phyloP scores from a whole-genome alignment of 2,113 vertebrate genomes.

The Phycodurus eques region DNA sequence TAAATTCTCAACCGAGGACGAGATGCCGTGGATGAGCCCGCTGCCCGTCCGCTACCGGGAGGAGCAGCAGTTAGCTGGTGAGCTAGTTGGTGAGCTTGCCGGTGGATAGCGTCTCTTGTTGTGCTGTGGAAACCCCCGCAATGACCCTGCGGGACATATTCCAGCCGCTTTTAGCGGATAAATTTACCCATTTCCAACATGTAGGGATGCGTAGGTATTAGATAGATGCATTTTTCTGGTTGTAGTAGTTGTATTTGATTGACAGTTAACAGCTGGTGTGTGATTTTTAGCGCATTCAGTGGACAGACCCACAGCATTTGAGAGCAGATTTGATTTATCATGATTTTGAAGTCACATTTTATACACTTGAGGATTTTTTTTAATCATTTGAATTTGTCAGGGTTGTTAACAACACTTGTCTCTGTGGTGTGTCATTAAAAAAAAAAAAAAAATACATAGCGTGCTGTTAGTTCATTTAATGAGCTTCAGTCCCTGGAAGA shows the following conservation, averaged over 20 bases:
- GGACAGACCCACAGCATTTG: too few relatives aligned
- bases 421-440: neutral
- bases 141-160: too few relatives aligned
- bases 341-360: too few relatives aligned
- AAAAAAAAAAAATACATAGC: neutral
- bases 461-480: neutral
- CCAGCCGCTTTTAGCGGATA: neutral
- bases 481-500: neutral
- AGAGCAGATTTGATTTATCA: too few relatives aligned
- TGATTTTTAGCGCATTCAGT: too few relatives aligned
- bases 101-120: neutral
- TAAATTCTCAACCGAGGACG: neutral
- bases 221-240: too few relatives aligned
- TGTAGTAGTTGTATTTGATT: neutral
- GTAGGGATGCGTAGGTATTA: too few relatives aligned
- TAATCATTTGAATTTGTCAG: too few relatives aligned
- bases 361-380: too few relatives aligned
- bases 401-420: too few relatives aligned
- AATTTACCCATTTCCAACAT: neutral
- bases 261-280: neutral
- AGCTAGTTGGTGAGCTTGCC: neutral
- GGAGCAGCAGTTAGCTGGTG: neutral
- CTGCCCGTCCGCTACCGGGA: neutral
- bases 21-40: neutral
- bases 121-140: neutral